Conservation (phyloP, 2,113 vertebrate genomes). For the Indri indri region DNA sequence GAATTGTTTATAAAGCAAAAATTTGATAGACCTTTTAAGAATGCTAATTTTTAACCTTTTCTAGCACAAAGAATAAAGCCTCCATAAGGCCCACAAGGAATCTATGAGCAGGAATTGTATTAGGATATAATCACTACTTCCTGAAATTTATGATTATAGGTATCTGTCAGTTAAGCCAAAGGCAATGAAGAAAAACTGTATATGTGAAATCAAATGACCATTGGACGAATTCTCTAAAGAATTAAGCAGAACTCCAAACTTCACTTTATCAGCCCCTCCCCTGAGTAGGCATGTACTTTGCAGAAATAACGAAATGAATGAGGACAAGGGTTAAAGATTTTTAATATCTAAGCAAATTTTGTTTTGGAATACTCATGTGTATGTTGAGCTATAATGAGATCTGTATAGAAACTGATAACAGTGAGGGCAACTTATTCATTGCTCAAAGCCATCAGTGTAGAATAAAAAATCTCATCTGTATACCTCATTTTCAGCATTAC, state of each 20-base stretch:
- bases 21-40: not conserved
- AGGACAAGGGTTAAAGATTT: not conserved
- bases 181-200: not conserved
- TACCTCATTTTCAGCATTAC: not conserved
- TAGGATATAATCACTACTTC: not conserved
- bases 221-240: not conserved
- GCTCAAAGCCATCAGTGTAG: not conserved
- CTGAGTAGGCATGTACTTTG: not conserved
- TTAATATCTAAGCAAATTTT: not conserved
- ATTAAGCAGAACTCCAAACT: not conserved
- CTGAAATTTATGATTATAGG: not conserved
- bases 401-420: not conserved
- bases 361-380: not conserved
- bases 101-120: not conserved
- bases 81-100: not conserved
- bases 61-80: not conserved
- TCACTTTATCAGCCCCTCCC: not conserved
- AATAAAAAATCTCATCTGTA: not conserved
- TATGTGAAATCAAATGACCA: not conserved
- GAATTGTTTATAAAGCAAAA: not conserved
- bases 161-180: not conserved
- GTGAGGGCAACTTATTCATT: not conserved
- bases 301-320: not conserved
- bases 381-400: not conserved
- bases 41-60: not conserved